A percentile compares a stretch with the other conserved stretches of the same genome.
These are phyloP conservation scores for Himalopsyche kuldschensis DNA, from an alignment of 2,888 invertebrate species.

Conservation along the genomic window DNA sequence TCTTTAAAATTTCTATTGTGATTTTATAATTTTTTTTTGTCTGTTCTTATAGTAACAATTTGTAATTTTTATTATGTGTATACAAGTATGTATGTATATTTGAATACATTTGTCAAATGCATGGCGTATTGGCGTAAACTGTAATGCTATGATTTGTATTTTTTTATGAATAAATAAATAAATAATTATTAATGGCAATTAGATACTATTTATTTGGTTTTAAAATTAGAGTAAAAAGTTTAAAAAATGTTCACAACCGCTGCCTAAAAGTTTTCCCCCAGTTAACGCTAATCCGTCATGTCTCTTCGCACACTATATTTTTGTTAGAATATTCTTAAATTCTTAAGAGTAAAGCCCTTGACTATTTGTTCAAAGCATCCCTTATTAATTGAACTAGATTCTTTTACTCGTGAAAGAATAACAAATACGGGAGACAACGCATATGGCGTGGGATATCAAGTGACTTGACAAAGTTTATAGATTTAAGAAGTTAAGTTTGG, in stretches of 20 bases:
- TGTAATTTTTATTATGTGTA: no score
- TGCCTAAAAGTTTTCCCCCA: neutral
- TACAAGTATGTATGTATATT: no score
- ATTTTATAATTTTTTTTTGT: no score
- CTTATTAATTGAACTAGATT: conserved; percentile 34
- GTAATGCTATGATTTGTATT: no score
- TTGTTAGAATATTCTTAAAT: neutral
- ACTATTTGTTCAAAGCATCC: conserved; percentile 23
- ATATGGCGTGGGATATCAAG: conserved; percentile 15
- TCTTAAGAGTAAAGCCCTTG: conserved; percentile 13
- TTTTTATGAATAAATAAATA: no score
- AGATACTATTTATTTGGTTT: no score
- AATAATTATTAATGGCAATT: no score
- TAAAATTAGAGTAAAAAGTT: no score
- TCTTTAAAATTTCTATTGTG: no score
- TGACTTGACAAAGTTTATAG: neutral
- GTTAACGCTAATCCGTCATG: conserved; percentile 15
- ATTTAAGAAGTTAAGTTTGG: neutral
- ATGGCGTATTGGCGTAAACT: no score
- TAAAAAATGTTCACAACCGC: conserved; percentile 4
- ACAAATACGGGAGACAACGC: conserved; percentile 22
- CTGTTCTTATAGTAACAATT: no score
- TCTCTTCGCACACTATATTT: neutral
- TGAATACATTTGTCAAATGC: no score
- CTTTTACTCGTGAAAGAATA: conserved; percentile 18